These are phyloP conservation scores for Drosophila kanapiae DNA, from an alignment of 1,140 invertebrate species.

Conservation along the genomic window DNA sequence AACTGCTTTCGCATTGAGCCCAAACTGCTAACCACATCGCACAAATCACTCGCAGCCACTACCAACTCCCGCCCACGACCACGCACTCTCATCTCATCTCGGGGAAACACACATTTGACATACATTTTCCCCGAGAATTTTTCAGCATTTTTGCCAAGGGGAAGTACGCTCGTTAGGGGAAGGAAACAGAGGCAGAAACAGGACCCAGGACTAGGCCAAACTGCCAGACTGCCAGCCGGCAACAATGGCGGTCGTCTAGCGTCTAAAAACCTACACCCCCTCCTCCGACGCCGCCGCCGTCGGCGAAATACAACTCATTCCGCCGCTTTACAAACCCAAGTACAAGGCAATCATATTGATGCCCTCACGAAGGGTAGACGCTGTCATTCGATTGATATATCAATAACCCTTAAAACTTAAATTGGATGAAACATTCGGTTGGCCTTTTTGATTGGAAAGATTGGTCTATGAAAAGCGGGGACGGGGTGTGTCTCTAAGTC, in stretches of 20 bases:
- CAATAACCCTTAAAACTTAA: slow-evolving; percentile 27
- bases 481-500: neutral
- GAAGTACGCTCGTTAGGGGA: neutral
- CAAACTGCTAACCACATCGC: slow-evolving; percentile 40
- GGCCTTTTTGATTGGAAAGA: neutral
- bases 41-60: slow-evolving; percentile 36
- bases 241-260: slow-evolving; percentile 56
- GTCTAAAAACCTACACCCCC: slow-evolving; percentile 1
- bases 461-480: neutral
- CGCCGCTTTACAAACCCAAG: slow-evolving; percentile 33
- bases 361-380: slow-evolving; percentile 27
- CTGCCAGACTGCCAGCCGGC: slow-evolving; percentile 48
- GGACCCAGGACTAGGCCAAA: slow-evolving; percentile 42
- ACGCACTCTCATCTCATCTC: slow-evolving; percentile 29
- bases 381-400: slow-evolving; percentile 35
- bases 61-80: slow-evolving; percentile 2
- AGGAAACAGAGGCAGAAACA: neutral
- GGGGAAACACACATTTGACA: slow-evolving; percentile 43
- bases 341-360: slow-evolving; percentile 48
- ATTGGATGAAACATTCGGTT: slow-evolving; percentile 24
- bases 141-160: slow-evolving; percentile 11
- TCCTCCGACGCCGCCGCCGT: neutral
- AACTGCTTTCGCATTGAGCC: slow-evolving; percentile 64
- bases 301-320: slow-evolving; percentile 14
- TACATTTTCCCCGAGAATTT: slow-evolving; percentile 55